Evolutionary conservation across 2,113 vertebrate species (phyloP), one percentile per base, ranked within the genome.

Genomic region (Hippocampus zosterae): DNA sequence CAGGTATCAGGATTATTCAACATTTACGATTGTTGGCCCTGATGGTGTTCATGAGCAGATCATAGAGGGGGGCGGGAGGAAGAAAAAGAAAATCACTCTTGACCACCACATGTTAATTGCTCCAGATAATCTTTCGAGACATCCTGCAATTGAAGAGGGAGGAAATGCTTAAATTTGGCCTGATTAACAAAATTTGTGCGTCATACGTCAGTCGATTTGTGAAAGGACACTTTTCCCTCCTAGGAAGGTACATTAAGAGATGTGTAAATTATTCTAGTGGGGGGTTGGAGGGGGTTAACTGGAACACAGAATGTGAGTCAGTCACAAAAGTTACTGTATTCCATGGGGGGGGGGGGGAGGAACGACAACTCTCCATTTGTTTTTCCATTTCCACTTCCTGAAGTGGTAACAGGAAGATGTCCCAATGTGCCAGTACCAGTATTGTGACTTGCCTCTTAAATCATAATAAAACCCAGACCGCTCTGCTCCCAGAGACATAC

Each of bases 391-490:
- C 37, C 61, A 41, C 61, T n/a, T 63, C 33, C 19, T 63, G 37
- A 60, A 33, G 27, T 12, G 15, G 27, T 41, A 63, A 63, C n/a
- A 41, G 37, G 8, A 10, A 41, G 33, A 4, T 42, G 60, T 37
- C 60, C 33, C 60, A 62, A 62, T 40, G 9, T 33, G 6, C 21
- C 37, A 41, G 19, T 41, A n/a, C 37, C 10, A 63, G 33, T 18
- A 33, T 16, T 33, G 56, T 29, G 57, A 60, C 57, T 86, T 81
- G 72, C 79, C 71, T 77, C 73, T 72, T 37, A 77, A 77, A 78
- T 84, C 55, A 85, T 82, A 82, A 86, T 86, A 76, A 87, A 56
- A 78, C 18, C 57, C 37, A 63, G 37, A 63, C 19, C 57, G 15
- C 57, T 33, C 6, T 8, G 57, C 57, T 60, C 27, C 25, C 13